These are phyloP conservation scores for Nasonia giraulti DNA, from an alignment of 1,140 invertebrate species.

Conservation along the genomic window DNA sequence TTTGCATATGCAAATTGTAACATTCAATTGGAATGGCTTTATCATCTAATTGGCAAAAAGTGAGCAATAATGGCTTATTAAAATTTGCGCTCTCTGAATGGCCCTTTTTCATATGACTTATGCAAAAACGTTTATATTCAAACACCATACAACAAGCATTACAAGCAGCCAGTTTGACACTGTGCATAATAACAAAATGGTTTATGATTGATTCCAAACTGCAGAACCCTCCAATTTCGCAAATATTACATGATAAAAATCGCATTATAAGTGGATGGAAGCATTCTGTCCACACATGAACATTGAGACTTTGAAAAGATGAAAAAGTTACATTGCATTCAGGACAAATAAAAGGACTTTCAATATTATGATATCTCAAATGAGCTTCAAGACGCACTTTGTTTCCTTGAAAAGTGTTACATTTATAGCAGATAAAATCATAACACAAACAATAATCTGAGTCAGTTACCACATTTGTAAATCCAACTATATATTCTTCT, in stretches of 20 bases:
- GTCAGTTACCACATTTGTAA: conserved; percentile 57
- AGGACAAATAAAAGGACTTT: conserved; percentile 61
- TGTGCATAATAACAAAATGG: conserved; percentile 66
- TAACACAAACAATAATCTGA: conserved; percentile 65
- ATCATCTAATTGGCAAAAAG: conserved; percentile 29
- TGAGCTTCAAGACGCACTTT: conserved; percentile 59
- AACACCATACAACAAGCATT: conserved; percentile 60
- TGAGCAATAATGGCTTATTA: conserved; percentile 19
- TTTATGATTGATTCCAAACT: conserved; percentile 64
- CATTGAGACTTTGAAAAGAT: conserved; percentile 56
- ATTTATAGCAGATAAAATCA: conserved; percentile 65
- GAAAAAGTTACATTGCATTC: conserved; percentile 62
- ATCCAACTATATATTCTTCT: conserved; percentile 61
- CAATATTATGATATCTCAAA: conserved; percentile 64
- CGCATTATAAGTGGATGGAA: conserved; percentile 62
- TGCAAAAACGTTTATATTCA: conserved; percentile 55
- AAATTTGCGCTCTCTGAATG: conserved; percentile 50
- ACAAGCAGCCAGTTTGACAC: conserved; percentile 59
- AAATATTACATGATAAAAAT: conserved; percentile 63
- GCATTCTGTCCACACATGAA: conserved; percentile 67
- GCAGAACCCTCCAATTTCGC: conserved; percentile 66
- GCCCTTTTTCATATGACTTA: conserved; percentile 55
- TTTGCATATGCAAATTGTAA: conserved; percentile 17
- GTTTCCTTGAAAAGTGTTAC: conserved; percentile 62
- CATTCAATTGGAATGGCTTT: conserved; percentile 26